Base-by-base conservation (phyloP, 2,888 invertebrate genomes). In the Andrena flavipes region DNA sequence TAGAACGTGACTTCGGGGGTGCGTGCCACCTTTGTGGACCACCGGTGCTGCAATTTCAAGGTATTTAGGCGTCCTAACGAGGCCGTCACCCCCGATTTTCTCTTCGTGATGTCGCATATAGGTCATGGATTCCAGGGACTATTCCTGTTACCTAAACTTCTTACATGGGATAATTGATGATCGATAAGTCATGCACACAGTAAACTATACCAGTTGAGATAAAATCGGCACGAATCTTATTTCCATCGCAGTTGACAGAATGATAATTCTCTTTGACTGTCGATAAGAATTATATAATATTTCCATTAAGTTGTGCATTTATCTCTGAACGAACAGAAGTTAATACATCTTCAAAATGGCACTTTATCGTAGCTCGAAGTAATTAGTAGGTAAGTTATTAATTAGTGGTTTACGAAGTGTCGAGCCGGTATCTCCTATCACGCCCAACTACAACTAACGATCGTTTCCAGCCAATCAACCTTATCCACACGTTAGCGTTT, bases 11-110 rank as follows among this genome's bases (percentile, higher is more conserved):
- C 79, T 75, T 77, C 77, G 87, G 87, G 88, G 89, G 86, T 88
- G 87, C 87, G 84, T 81, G 82, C 84, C 78, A 85, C 83, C 87
- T 88, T 87, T 81, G 84, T 87, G 84, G 84, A 85, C 87, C 88
- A 82, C 85, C 88, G 87, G 87, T 90, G 80, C 74, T 89, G 87
- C 90, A 92, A 93, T 93, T 93, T 93, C 93, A 93, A 91, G 93
- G 90, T 93, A 93, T 86, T 93, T 91, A 91, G 84, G 67, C 48
- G 13, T 42, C 2, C 75, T 87, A 85, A 88, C 80, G 71, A 86
- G 88, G 73, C 73, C 60, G 56, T 20, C 51, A 82, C 81, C 84
- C 82, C 72, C 65, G 49, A 79, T 42, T 65, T 64, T 63, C 62
- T 51, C 30, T 29, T 51, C 80, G 80, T 80, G 80, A 10, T 35